phyloP scores from a whole-genome alignment of 1,140 invertebrate species.

The Temnothorax longispinosus region DNA sequence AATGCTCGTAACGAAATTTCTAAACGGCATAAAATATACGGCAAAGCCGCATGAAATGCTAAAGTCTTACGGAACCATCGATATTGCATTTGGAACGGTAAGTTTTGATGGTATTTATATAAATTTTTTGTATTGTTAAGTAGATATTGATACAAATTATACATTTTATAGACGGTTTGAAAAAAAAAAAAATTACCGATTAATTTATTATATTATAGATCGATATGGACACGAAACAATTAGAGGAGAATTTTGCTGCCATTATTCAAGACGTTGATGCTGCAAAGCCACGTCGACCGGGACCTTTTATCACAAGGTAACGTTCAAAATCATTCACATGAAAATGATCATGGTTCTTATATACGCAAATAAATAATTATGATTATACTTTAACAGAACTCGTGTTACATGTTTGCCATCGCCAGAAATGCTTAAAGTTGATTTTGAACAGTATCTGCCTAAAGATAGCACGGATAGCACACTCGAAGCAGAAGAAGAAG shows the following conservation, averaged over 20 bases:
- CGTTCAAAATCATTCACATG: constrained; percentile 29
- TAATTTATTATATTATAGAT: constrained; percentile 86
- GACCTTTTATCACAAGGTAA: constrained; percentile 89
- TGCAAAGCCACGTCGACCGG: constrained; percentile 88
- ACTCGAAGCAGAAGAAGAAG: constrained; percentile 46
- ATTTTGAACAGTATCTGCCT: constrained; percentile 87
- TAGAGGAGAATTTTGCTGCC: constrained; percentile 90
- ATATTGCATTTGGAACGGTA: constrained; percentile 90
- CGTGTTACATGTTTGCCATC: constrained; percentile 86
- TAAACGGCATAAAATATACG: constrained; percentile 89
- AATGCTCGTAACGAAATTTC: constrained; percentile 88
- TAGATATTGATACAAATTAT: neutral
- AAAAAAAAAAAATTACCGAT: neutral
- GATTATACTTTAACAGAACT: constrained; percentile 68
- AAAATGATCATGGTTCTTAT: neutral
- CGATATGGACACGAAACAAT: constrained; percentile 89
- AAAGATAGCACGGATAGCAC: neutral
- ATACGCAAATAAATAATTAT: neutral
- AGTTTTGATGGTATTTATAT: constrained; percentile 59
- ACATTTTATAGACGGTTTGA: neutral
- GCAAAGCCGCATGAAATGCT: constrained; percentile 88
- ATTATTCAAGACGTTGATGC: constrained; percentile 88
- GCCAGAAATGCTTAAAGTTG: constrained; percentile 89
- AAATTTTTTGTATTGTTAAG: neutral
- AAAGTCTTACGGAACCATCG: constrained; percentile 89